phyloP scores from a whole-genome alignment of 1,140 invertebrate species.

The Agraylea sexmaculata region DNA sequence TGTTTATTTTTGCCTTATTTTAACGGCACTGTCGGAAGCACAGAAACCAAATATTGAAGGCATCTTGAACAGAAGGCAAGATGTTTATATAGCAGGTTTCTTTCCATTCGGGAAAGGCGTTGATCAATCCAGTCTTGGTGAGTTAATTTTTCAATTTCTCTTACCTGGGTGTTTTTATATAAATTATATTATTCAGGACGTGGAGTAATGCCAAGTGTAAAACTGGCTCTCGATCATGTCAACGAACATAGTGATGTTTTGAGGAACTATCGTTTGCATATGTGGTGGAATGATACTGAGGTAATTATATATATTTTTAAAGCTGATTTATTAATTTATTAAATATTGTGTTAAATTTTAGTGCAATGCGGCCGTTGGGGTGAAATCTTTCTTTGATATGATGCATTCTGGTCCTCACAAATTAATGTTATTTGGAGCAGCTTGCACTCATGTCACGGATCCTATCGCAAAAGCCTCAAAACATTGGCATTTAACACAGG shows the following conservation, averaged over 20 bases:
- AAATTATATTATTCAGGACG: constrained; percentile 48
- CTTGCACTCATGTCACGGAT: constrained; percentile 93
- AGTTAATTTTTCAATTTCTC: constrained; percentile 3
- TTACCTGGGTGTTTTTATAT: background rate
- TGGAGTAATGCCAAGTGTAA: constrained; percentile 87
- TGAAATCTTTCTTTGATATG: constrained; percentile 97
- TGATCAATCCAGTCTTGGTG: constrained; percentile 44
- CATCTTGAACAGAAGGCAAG: constrained; percentile 38
- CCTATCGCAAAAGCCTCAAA: constrained; percentile 95
- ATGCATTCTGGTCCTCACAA: constrained; percentile 86
- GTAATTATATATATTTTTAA: constrained; percentile 38
- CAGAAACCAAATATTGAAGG: constrained; percentile 40
- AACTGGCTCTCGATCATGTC: constrained; percentile 83
- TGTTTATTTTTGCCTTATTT: constrained; percentile 4
- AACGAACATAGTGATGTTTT: constrained; percentile 77
- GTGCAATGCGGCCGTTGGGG: constrained; percentile 96
- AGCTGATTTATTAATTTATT: background rate
- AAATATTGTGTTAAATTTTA: constrained; percentile 38
- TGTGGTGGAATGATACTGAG: constrained; percentile 93
- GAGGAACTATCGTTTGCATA: constrained; percentile 76
- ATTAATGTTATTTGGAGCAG: constrained; percentile 91
- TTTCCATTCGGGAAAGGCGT: constrained; percentile 76
- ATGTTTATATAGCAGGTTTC: constrained; percentile 85
- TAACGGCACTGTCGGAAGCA: constrained; percentile 22
- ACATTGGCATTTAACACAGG: constrained; percentile 92